Base-by-base conservation (phyloP, 2,888 invertebrate species). In the Ectropis crepuscularia region DNA sequence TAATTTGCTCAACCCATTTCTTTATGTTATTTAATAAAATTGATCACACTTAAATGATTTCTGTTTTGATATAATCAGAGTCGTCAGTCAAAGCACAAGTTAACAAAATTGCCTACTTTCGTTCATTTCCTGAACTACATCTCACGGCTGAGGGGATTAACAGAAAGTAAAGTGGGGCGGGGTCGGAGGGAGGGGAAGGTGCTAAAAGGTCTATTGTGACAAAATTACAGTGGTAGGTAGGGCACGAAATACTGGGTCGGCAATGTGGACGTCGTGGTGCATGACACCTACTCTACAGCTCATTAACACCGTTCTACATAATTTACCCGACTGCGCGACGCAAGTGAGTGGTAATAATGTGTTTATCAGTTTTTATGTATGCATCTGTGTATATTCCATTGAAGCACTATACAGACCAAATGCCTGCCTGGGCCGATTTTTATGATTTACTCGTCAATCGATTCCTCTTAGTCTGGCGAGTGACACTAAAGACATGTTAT, bases 161-260 rank as follows among this genome's bases (percentile, higher is more conserved):
- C 38, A 7, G 28, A 28, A 16, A 42, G 16, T 41, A 41, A 41
- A 51, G 51, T 28, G 9, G 51, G 37, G 28, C 51, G 41, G 16
- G 16, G 16, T 28, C 16, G 16, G 16, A 4, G 16, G 16, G 16
- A 28, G 16, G 16, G 45, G 41, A 39, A 47, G 47, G 55, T 55
- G 55, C 55, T 55, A 47, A 55, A 55, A 55, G 55, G 55, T 48
- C 47, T 28, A 41, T 55, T 55, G 55, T 55, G 11, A 55, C 39
- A 10, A 55, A 47, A 55, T 41, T 55, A 55, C 55, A 51, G 12
- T 10, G 39, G 53, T 37, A 53, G 36, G 6, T 37, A 53, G 36
- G 6, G 11, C 36, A 28, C 43, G 53, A 45, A 53, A 43, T 36
- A 53, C n/a, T 36, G 53, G 6, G 16, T 28, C 16, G 1, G 2